Percentiles rank a stretch among this genome's conserved stretches.
Conservation (phyloP, 2,888 invertebrate species). For the Gymnocheta viridis region DNA sequence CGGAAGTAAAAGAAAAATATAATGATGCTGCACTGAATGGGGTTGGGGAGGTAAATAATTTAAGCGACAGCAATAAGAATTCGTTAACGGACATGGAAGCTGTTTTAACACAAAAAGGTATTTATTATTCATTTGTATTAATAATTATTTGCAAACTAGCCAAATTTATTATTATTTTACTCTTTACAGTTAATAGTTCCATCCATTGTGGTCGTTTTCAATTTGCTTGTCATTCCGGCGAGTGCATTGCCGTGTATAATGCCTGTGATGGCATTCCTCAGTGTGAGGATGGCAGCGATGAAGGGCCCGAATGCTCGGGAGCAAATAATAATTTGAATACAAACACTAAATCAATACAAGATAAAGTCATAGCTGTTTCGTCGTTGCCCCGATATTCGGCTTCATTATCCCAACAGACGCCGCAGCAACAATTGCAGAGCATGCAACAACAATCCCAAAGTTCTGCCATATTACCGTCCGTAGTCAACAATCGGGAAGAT, state of each 20-base stretch:
- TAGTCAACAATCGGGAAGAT: slow-evolving; percentile 80
- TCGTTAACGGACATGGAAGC: slow-evolving; percentile 8
- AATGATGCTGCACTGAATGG: slow-evolving; percentile 19
- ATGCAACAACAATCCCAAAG: slow-evolving; percentile 68
- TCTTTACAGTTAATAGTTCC: slow-evolving; percentile 57
- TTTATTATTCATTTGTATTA: background rate
- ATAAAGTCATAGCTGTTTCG: slow-evolving; percentile 29
- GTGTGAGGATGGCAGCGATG: slow-evolving; percentile 95
- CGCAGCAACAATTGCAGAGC: slow-evolving; percentile 70
- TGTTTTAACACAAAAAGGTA: slow-evolving; percentile 39
- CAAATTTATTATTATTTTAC: background rate
- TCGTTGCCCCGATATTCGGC: slow-evolving; percentile 72
- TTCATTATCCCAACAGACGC: slow-evolving; percentile 65
- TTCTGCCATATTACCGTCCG: slow-evolving; percentile 69
- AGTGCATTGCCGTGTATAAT: slow-evolving; percentile 97
- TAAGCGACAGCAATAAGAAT: slow-evolving; percentile 33
- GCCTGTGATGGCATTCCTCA: slow-evolving; percentile 97
- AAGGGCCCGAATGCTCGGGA: slow-evolving; percentile 87
- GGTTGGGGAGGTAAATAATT: background rate
- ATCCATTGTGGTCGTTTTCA: slow-evolving; percentile 90
- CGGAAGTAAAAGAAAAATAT: slow-evolving; percentile 76
- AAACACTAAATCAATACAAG: slow-evolving; percentile 56
- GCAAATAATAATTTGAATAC: slow-evolving; percentile 69
- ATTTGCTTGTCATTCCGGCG: slow-evolving; percentile 93
- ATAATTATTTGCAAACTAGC: background rate